A percentile compares a stretch with the other conserved stretches of the same genome.
phyloP scores from a whole-genome alignment of 2,888 invertebrate genomes.

The Microctonus aethiopoides region DNA sequence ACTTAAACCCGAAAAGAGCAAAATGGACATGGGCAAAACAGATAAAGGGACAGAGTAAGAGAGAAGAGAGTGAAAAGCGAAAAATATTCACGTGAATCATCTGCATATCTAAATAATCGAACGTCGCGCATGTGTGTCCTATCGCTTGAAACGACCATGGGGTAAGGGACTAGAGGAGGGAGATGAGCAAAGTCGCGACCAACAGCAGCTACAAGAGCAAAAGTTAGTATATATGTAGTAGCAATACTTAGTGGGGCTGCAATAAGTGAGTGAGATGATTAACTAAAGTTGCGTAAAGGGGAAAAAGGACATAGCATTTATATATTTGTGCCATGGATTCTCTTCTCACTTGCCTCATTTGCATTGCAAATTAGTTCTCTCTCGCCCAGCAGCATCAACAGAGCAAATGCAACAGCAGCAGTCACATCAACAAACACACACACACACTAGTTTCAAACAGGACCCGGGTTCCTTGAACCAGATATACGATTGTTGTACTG shows the following conservation, averaged over 20 bases:
- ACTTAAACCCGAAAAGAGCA: slow-evolving; percentile 13
- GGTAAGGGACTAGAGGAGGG: slow-evolving; percentile 22
- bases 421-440: slow-evolving; percentile 2
- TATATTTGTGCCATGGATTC: slow-evolving; percentile 49
- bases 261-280: slow-evolving; percentile 45
- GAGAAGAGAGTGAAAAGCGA: slow-evolving; percentile 26
- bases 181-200: slow-evolving; percentile 9
- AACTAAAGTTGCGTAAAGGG: slow-evolving; percentile 33
- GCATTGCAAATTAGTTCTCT: slow-evolving; percentile 61
- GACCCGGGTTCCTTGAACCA: slow-evolving; percentile 66
- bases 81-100: slow-evolving; percentile 55
- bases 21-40: not conserved
- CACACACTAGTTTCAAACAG: not conserved
- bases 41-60: slow-evolving; percentile 19
- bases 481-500: slow-evolving; percentile 61
- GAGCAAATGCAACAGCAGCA: not conserved
- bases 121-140: slow-evolving; percentile 59
- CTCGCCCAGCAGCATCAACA: slow-evolving; percentile 17
- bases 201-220: not conserved
- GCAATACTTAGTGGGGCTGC: slow-evolving; percentile 30
- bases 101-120: slow-evolving; percentile 68
- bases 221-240: not conserved
- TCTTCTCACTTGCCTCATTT: slow-evolving; percentile 53
- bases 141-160: slow-evolving; percentile 38
- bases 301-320: slow-evolving; percentile 49